Base-by-base conservation (phyloP, 2,113 vertebrate genomes). In the Archocentrus centrarchus region DNA sequence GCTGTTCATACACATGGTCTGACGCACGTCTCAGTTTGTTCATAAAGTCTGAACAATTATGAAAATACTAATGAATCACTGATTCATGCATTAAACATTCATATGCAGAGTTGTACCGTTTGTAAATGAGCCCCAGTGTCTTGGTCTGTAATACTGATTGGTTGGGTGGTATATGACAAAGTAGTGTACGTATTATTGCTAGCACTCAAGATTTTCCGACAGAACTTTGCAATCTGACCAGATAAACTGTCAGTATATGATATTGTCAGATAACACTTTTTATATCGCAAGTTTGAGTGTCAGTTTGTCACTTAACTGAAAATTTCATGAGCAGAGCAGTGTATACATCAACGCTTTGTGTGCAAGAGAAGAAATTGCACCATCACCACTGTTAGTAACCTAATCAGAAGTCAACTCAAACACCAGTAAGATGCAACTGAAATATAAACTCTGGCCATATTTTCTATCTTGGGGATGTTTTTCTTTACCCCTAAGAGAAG, bases 331-430 rank as follows among this genome's bases (percentile, higher is more conserved):
- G 11, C 41, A 47, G 44, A 47, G 4, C 47, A 50, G 14, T 11
- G 15, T 27, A 50, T 11, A 50, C 22, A 70, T 50, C n/a, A 17
- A 50, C 17, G 11, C 44, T 70, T 70, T 41, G 41, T 27, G 9
- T 64, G 4, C 14, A 64, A 27, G 32, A 64, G 50, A 64, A 58
- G n/a, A 66, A 27, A 57, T 10, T 7, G 3, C 22, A 55, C 2
- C 47, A 63, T 4, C 1, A 55, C 24, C 47, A 53, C 47, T 1
- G 5, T 63, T 53, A 13, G 20, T 24, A 58, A 70, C 24, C 24
- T 70, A 35, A 70, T 70, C 55, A 81, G 39, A 81, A 73, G 39
- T 59, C 22, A 75, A 82, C 27, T 53, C 5, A 82, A 75, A 75
- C 15, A 55, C 9, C 17, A 47, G 11, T n/a, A 15, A 41, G 17